Percentiles rank a stretch among this genome's conserved stretches.
Conservation (phyloP, 2,888 invertebrate genomes). For the Idaea dimidiata region DNA sequence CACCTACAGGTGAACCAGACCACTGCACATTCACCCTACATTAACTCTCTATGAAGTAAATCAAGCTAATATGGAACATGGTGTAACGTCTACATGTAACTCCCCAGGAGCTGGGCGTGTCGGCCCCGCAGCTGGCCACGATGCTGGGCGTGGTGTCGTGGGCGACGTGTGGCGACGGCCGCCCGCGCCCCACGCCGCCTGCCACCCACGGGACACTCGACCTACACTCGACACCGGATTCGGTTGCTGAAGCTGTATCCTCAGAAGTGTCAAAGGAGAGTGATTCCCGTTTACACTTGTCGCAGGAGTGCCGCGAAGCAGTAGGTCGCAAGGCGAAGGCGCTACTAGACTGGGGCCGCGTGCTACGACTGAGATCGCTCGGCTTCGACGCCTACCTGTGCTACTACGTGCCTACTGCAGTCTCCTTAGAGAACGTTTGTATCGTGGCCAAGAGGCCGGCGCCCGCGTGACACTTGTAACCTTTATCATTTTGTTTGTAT, state of each 20-base stretch:
- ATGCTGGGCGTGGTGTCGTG: slow-evolving; percentile 92
- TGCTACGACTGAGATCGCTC: slow-evolving; percentile 79
- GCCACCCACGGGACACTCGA: neutral
- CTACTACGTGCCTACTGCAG: slow-evolving; percentile 82
- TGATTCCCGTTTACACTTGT: too few species aligned
- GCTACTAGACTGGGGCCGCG: slow-evolving; percentile 88
- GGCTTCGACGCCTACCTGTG: slow-evolving; percentile 83
- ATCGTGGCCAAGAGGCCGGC: slow-evolving; percentile 79
- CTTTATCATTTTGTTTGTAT: too few species aligned
- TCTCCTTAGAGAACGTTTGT: slow-evolving; percentile 90
- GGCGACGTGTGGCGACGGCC: slow-evolving; percentile 91
- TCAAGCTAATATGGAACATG: too few species aligned
- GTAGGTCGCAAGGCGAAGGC: slow-evolving; percentile 89
- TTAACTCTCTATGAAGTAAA: too few species aligned
- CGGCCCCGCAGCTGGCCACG: slow-evolving; percentile 84
- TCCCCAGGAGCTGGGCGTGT: slow-evolving; percentile 78
- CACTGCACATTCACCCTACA: neutral
- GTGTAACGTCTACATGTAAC: neutral
- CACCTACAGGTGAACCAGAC: slow-evolving; percentile 42
- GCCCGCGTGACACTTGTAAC: neutral
- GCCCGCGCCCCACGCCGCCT: slow-evolving; percentile 62
- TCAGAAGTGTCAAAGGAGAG: too few species aligned
- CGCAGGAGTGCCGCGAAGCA: slow-evolving; percentile 23
- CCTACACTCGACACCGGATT: too few species aligned
- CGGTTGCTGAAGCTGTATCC: too few species aligned